Conservation (phyloP, 1,140 invertebrate genomes). For the Daktulosphaira vitifoliae region DNA sequence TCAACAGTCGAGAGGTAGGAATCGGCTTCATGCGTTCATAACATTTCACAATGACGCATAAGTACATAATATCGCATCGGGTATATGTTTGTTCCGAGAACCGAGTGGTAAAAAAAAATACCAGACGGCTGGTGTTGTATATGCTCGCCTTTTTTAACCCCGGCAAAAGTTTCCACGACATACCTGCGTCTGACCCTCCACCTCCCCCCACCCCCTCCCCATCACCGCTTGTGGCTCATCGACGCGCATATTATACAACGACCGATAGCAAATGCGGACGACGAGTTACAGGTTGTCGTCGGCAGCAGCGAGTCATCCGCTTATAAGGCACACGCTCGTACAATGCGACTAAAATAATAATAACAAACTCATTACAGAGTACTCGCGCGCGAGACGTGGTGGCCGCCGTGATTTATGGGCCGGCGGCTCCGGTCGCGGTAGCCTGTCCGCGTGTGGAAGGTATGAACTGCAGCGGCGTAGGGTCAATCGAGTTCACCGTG, state of each 20-base stretch:
- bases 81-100: too few relatives aligned
- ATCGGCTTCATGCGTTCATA: too few relatives aligned
- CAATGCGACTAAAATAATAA: slow-evolving; percentile 27
- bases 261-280: not conserved
- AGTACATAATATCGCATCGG: too few relatives aligned
- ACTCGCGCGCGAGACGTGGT: not conserved
- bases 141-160: not conserved
- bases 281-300: not conserved
- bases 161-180: not conserved
- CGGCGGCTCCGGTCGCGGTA: not conserved
- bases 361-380: slow-evolving; percentile 30
- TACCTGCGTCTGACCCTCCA: not conserved
- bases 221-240: not conserved
- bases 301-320: not conserved
- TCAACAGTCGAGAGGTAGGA: too few relatives aligned
- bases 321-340: slow-evolving; percentile 19
- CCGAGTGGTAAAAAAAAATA: too few relatives aligned
- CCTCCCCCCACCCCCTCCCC: not conserved
- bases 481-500: slow-evolving; percentile 30
- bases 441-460: not conserved
- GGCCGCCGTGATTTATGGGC: slow-evolving; percentile 21
- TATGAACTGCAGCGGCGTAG: not conserved
- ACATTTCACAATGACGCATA: too few relatives aligned
- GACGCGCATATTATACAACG: not conserved
- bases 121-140: too few relatives aligned